These are phyloP conservation scores for Balearica regulorum DNA, from an alignment of 2,797 vertebrate species.

Conservation along the genomic window DNA sequence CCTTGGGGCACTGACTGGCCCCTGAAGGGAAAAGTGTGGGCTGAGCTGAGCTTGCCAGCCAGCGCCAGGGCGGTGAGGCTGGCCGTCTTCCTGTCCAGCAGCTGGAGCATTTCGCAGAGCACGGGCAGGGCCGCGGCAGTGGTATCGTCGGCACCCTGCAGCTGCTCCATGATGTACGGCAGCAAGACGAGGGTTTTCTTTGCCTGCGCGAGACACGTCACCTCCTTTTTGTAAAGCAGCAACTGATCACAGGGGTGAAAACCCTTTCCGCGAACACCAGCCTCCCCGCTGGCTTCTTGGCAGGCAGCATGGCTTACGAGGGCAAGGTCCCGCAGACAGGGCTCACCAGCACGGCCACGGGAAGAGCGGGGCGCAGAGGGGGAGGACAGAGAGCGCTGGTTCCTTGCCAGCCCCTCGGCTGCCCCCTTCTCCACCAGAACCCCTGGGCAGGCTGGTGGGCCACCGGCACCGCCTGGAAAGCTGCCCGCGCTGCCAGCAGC, in stretches of 20 bases:
- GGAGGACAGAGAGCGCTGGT: background rate
- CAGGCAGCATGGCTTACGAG: background rate
- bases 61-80: background rate
- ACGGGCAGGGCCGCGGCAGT: fast-evolving
- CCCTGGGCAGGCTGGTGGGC: background rate
- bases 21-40: too few species aligned
- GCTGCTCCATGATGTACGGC: background rate
- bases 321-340: background rate
- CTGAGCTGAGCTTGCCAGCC: background rate
- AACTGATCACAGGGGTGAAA: fast-evolving
- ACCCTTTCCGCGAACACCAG: fast-evolving
- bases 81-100: background rate
- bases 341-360: background rate
- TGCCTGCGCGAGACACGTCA: background rate
- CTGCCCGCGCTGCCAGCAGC: background rate
- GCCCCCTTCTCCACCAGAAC: background rate
- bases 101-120: background rate
- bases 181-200: background rate
- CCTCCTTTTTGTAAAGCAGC: background rate
- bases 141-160: background rate
- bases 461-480: background rate
- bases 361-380: background rate
- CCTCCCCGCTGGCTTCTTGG: background rate
- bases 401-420: background rate
- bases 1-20: too few species aligned